Evolutionary conservation across 2,888 invertebrate genomes (phyloP).

Genomic region (Rhagium mordax): DNA sequence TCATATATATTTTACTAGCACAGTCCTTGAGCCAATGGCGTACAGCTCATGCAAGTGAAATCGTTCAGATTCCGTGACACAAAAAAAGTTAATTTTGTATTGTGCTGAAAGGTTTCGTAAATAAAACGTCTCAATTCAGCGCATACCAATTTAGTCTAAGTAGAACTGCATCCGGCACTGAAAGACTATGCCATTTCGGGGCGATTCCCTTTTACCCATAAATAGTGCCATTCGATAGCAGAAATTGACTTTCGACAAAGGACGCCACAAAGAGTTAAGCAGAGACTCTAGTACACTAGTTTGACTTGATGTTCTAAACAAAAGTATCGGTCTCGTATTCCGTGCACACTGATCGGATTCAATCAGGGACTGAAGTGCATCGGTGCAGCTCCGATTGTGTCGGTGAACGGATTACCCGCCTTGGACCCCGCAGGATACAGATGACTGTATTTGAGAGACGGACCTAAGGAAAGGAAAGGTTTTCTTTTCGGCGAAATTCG

Average conservation of each 20-base stretch:
- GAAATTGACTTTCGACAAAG: conserved; percentile 20
- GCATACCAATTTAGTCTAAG: conserved; percentile 51
- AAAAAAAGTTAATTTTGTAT: conserved; percentile 45
- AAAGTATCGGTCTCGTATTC: conserved; percentile 44
- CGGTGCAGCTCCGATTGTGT: conserved; percentile 31
- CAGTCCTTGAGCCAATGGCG: conserved; percentile 2
- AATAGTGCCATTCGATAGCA: conserved; percentile 8
- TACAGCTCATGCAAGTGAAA: conserved; percentile 25
- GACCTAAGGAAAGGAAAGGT: conserved; percentile 4
- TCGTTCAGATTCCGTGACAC: background rate
- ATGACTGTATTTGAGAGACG: conserved; percentile 17
- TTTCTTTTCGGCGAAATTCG: conserved; percentile 15
- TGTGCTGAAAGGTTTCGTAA: conserved; percentile 52
- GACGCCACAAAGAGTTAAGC: conserved; percentile 19
- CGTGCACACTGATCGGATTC: conserved; percentile 38
- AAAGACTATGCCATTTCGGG: conserved; percentile 33
- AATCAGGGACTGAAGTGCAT: conserved; percentile 42
- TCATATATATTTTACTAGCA: conserved; percentile 24
- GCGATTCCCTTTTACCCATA: conserved; percentile 27
- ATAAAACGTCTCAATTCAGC: conserved; percentile 52
- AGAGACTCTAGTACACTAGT: conserved; percentile 8
- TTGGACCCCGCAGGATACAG: conserved; percentile 20
- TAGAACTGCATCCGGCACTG: conserved; percentile 41
- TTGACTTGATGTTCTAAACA: conserved; percentile 39
- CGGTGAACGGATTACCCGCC: conserved; percentile 24